These are phyloP conservation scores for Harpagus bidentatus DNA, from an alignment of 2,113 vertebrate genomes.

Conservation along the genomic window DNA sequence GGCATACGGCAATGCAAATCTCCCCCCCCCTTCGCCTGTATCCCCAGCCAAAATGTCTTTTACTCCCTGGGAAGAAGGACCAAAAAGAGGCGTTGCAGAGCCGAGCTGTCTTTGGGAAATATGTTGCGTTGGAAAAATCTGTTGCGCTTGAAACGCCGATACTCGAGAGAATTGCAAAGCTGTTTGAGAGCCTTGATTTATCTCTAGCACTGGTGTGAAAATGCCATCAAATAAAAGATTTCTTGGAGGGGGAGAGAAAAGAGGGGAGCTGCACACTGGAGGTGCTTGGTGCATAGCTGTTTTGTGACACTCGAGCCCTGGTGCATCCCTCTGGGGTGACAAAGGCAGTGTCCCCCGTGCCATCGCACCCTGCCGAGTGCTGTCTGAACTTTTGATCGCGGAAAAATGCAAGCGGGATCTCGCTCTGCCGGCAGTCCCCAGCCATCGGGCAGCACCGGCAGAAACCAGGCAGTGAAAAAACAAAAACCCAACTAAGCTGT, in stretches of 20 bases:
- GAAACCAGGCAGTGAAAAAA: not conserved
- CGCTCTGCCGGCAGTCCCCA: not conserved
- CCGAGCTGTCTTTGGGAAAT: not conserved
- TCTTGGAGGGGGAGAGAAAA: not conserved
- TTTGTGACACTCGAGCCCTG: not conserved
- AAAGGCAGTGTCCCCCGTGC: not conserved
- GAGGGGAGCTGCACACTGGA: accelerated
- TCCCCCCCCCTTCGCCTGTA: accelerated
- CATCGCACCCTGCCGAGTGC: accelerated
- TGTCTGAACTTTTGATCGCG: not conserved
- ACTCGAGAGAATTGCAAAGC: not conserved
- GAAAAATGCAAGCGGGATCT: not conserved
- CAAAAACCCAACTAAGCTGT: not conserved
- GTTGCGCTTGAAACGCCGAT: accelerated
- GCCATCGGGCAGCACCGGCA: not conserved
- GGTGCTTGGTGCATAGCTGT: accelerated
- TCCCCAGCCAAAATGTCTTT: not conserved
- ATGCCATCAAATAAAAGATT: not conserved
- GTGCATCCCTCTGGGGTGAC: not conserved
- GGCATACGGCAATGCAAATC: not conserved
- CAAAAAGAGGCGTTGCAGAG: not conserved
- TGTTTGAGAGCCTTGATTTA: accelerated
- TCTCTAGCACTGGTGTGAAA: not conserved
- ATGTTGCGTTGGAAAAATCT: not conserved
- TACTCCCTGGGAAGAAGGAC: not conserved